Conservation (phyloP, 2,797 vertebrate species). For the Neosalanx taihuensis region DNA sequence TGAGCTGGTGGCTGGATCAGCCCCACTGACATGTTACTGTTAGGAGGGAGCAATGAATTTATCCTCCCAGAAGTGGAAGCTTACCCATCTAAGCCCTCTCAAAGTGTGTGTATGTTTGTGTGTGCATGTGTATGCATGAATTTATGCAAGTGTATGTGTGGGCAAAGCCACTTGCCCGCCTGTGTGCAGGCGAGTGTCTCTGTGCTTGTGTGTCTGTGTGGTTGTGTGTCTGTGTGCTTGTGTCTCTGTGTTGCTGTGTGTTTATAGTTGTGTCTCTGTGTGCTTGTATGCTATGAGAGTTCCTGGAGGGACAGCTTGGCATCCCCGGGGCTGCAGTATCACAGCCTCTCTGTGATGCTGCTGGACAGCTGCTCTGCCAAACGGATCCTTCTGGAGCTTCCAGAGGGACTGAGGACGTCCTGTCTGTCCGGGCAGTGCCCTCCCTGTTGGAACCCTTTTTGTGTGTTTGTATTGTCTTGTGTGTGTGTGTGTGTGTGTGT, state of each 20-base stretch:
- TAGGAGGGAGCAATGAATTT: constrained; percentile 56
- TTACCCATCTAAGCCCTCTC: constrained; percentile 47
- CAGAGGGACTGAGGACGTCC: constrained; percentile 39
- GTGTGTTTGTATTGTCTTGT: too few relatives aligned
- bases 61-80: constrained; percentile 37
- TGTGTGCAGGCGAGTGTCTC: constrained; percentile 7
- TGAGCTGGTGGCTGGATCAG: constrained; percentile 43
- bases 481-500: too few relatives aligned
- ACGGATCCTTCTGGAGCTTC: constrained; percentile 80
- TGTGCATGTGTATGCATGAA: background rate
- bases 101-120: constrained; percentile 7
- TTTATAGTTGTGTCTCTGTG: constrained; percentile 8
- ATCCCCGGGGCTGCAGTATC: constrained; percentile 69
- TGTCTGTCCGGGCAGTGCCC: too few relatives aligned
- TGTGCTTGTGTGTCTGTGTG: constrained; percentile 17
- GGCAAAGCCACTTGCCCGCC: background rate
- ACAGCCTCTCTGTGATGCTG: constrained; percentile 68
- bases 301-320: constrained; percentile 75
- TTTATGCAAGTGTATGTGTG: too few relatives aligned
- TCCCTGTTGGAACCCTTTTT: too few relatives aligned
- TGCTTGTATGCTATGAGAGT: constrained; percentile 33
- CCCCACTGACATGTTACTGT: constrained; percentile 49
- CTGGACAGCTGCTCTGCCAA: constrained; percentile 78
- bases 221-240: constrained; percentile 32
- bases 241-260: constrained; percentile 6